Evolutionary conservation across 1,140 invertebrate genomes (phyloP).

Genomic region (Tigriopus japonicus): DNA sequence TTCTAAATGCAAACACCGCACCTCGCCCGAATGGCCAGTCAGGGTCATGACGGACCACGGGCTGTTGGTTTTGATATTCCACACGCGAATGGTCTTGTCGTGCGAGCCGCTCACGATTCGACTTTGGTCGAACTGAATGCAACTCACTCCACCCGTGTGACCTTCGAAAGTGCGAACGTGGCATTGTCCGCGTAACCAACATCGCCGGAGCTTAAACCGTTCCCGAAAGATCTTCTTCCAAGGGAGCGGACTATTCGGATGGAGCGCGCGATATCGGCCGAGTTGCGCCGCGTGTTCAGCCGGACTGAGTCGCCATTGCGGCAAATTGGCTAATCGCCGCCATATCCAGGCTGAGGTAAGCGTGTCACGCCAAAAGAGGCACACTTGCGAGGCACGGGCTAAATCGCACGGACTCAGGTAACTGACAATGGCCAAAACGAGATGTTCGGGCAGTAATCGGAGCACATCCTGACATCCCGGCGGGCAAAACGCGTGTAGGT

Average conservation of each 20-base stretch:
- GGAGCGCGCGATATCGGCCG: not conserved
- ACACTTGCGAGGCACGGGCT: slow-evolving; percentile 19
- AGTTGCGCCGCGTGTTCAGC: not conserved
- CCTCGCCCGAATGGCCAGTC: slow-evolving; percentile 33
- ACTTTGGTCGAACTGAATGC: slow-evolving; percentile 32
- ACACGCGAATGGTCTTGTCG: slow-evolving; percentile 32
- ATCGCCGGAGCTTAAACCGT: slow-evolving; percentile 22
- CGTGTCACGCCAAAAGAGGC: slow-evolving; percentile 15
- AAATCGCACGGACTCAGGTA: slow-evolving; percentile 29
- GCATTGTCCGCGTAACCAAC: slow-evolving; percentile 23
- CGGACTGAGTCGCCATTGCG: slow-evolving; percentile 1
- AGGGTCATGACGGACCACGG: slow-evolving; percentile 35
- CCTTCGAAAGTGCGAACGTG: slow-evolving; percentile 33
- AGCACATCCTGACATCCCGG: slow-evolving; percentile 31
- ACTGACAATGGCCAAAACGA: slow-evolving; percentile 29
- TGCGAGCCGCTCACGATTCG: slow-evolving; percentile 35
- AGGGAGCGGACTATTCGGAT: not conserved
- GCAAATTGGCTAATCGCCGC: not conserved
- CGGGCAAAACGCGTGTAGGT: slow-evolving; percentile 28
- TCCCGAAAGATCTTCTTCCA: slow-evolving; percentile 22
- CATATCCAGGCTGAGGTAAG: slow-evolving; percentile 8
- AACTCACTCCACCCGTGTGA: slow-evolving; percentile 32
- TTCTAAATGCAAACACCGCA: slow-evolving; percentile 33
- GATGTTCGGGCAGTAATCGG: slow-evolving; percentile 27
- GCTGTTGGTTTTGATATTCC: slow-evolving; percentile 32